These are phyloP conservation scores for Caenorhabditis sp. DNA, from an alignment of 2,888 invertebrate genomes.

Conservation along the genomic window DNA sequence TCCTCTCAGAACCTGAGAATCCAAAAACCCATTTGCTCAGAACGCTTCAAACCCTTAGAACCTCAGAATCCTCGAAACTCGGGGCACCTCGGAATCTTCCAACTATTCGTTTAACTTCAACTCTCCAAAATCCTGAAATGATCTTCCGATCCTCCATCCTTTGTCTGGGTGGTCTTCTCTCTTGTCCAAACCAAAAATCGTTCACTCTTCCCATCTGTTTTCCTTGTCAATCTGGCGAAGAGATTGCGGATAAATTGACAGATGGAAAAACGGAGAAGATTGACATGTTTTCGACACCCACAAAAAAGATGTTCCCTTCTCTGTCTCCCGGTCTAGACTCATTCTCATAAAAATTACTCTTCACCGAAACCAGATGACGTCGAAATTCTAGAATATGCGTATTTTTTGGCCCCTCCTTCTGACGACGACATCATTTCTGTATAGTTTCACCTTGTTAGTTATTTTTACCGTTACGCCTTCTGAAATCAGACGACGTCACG, in stretches of 20 bases:
- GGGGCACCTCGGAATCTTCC: background rate
- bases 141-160: background rate
- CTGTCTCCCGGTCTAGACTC: too few relatives aligned
- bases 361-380: slow-evolving; percentile 18
- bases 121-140: background rate
- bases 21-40: too few relatives aligned
- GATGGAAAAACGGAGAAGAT: slow-evolving; percentile 18
- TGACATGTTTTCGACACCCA: slow-evolving; percentile 47
- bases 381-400: background rate
- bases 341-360: too few relatives aligned
- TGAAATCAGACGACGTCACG: slow-evolving; percentile 18
- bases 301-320: slow-evolving; percentile 17
- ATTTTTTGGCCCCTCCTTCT: background rate
- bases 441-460: slow-evolving; percentile 24
- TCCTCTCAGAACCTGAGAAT: too few relatives aligned
- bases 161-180: slow-evolving; percentile 4
- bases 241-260: slow-evolving; percentile 28
- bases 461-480: slow-evolving; percentile 24
- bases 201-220: background rate
- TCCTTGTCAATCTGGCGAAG: background rate
- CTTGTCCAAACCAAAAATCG: slow-evolving; percentile 22
- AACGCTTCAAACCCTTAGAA: too few relatives aligned
- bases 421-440: slow-evolving; percentile 16
- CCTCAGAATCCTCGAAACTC: background rate
- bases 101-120: too few relatives aligned